A percentile compares a stretch with the other conserved stretches of the same genome.
Conservation (phyloP, 2,888 invertebrate species). For the Nephrotoma flavescens region DNA sequence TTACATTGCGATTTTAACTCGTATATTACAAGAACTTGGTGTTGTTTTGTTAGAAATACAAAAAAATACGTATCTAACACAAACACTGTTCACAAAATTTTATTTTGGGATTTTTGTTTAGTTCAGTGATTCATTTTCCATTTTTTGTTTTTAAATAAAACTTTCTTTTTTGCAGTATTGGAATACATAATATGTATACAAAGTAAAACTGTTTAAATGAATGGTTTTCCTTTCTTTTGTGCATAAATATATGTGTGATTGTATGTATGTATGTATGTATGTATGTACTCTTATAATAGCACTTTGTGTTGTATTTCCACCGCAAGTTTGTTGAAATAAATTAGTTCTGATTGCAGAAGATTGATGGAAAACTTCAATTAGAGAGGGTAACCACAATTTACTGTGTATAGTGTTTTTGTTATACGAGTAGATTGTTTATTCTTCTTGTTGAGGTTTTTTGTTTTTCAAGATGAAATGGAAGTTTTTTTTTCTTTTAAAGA, state of each 20-base stretch:
- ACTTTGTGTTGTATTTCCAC: neutral
- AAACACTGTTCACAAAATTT: neutral
- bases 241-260: neutral
- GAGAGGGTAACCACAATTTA: neutral
- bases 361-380: neutral
- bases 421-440: neutral
- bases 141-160: neutral
- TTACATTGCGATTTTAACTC: neutral
- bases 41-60: neutral
- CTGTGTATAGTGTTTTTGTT: neutral
- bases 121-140: neutral
- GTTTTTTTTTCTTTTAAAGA: neutral
- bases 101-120: neutral
- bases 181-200: neutral
- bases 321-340: neutral
- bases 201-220: neutral
- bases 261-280: too few relatives aligned
- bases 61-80: neutral
- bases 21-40: neutral
- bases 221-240: neutral
- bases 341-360: neutral
- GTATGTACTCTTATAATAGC: too few relatives aligned
- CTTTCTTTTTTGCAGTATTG: neutral
- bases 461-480: neutral
- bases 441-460: neutral